Base-by-base conservation (phyloP, 2,113 vertebrate genomes). In the Asarcornis scutulata region DNA sequence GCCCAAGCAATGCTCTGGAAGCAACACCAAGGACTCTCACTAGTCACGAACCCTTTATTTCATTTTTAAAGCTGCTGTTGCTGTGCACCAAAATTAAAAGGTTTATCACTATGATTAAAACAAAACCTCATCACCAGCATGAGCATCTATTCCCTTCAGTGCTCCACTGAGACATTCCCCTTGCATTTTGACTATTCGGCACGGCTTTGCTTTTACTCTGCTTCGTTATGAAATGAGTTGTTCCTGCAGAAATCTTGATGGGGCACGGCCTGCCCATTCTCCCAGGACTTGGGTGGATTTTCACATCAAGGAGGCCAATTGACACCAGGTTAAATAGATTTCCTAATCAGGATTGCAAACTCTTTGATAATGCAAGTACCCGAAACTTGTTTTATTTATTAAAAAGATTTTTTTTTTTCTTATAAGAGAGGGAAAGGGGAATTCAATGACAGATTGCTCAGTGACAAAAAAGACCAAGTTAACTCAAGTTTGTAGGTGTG, bases 321-420 rank as follows among this genome's bases (percentile, higher is more conserved):
- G 96, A 96, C 96, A 94, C 80, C 74, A 91, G 93, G 93, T 96
- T 95, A 96, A 96, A 91, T 89, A 89, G 86, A 95, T 94, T 96
- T 95, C 88, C 92, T 96, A 96, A 95, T 97, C 96, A 94, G 74
- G 50, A 92, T 16, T 96, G 83, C 40, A 85, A 80, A 73, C 46
- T 48, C 92, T 94, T 92, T 94, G 88, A 93, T 92, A 87, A 67
- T 31, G 48, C 71, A 80, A 82, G 69, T 75, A 36, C 48, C 69
- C 64, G 75, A 91, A 93, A 93, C 25, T 91, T 76, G 20, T 67
- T 59, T 12, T 93, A 66, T 69, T 83, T 74, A 46, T 90, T 88
- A 17, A 32, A 32, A 48, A 48, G 46, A 48, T 48, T 48, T 48
- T 50, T 46, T 46, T 52, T 38, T 52, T 63, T 72, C 48, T 79